Evolutionary conservation across 2,888 invertebrate genomes (phyloP), one percentile per base, ranked within the genome.

Genomic region (Agrochola litura): DNA sequence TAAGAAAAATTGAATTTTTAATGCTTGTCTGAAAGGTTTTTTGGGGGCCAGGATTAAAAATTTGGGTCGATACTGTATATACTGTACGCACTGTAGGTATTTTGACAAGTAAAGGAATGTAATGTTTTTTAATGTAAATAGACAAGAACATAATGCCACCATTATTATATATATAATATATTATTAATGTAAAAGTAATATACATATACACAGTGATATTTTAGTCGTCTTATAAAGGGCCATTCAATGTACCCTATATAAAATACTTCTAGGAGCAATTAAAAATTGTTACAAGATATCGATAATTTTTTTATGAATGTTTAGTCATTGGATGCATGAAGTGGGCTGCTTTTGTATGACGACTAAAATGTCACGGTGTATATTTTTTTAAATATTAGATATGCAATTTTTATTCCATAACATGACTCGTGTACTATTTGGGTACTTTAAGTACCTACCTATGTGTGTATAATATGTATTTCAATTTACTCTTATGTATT

Each of bases 111-210:
- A 54, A 79, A 25, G 12, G 37, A 30, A 41, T 19, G 9, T 79
- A 12, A 79, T 25, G 16, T 19, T 41, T 22, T 10, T 52, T 22
- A 19, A 22, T 77, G 80, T 71, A 71, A 70, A 56, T 56, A 56
- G n/a, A n/a, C 30, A 37, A 54, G 19, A n/a, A 46, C 54, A 2
- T 1, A 52, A 19, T 37, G 37, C 12, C 16, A 76, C 12, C 25
- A 30, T 54, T 46, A 66, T 5, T 52, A 30, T n/a, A n/a, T 22
- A 52, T 1, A 9, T 37, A 14, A 3, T 54, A 41, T 16, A 25
- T 56, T 46, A 49, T n/a, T n/a, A n/a, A n/a, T n/a, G n/a, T n/a
- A n/a, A n/a, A n/a, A n/a, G n/a, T n/a, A n/a, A n/a, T 30, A 30
- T 30, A 30, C 2, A 30, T 30, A 30, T 30, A 30, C 30, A 30